phyloP scores from a whole-genome alignment of 2,797 vertebrate genomes.

The Geotrypetes seraphini region DNA sequence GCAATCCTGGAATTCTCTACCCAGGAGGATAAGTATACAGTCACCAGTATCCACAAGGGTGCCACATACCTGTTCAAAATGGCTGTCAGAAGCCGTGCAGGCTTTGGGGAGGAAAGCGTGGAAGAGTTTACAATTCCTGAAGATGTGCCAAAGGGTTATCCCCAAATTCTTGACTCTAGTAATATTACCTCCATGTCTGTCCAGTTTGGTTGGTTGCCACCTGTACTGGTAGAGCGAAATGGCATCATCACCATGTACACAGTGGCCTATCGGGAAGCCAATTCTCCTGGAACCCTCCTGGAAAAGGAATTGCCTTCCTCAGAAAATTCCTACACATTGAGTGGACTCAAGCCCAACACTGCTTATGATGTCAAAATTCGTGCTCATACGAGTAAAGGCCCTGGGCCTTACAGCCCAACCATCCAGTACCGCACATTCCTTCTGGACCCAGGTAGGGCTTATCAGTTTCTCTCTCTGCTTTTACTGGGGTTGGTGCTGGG shows the following conservation, averaged over 20 bases:
- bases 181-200: slow-evolving; percentile 80
- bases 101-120: slow-evolving; percentile 81
- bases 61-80: slow-evolving; percentile 87
- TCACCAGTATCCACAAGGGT: slow-evolving; percentile 75
- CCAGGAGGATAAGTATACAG: slow-evolving; percentile 66
- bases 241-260: slow-evolving; percentile 88
- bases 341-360: slow-evolving; percentile 87
- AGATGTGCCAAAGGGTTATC: slow-evolving; percentile 80
- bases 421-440: slow-evolving; percentile 93
- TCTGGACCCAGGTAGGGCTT: slow-evolving; percentile 90
- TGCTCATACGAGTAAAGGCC: slow-evolving; percentile 94
- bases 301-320: slow-evolving; percentile 77
- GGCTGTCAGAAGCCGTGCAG: slow-evolving; percentile 79
- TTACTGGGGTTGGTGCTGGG: slow-evolving; percentile 37
- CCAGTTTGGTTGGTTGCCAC: slow-evolving; percentile 87
- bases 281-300: slow-evolving; percentile 46
- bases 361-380: slow-evolving; percentile 94
- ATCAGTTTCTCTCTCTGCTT: slow-evolving; percentile 59
- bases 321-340: slow-evolving; percentile 76
- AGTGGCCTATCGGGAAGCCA: slow-evolving; percentile 79
- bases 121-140: slow-evolving; percentile 74
- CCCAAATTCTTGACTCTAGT: slow-evolving; percentile 74
- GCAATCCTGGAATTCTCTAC: slow-evolving; percentile 80
- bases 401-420: slow-evolving; percentile 92
- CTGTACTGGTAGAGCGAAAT: slow-evolving; percentile 83